These are phyloP conservation scores for Centrocercus urophasianus DNA, from an alignment of 2,113 vertebrate genomes.

Conservation along the genomic window DNA sequence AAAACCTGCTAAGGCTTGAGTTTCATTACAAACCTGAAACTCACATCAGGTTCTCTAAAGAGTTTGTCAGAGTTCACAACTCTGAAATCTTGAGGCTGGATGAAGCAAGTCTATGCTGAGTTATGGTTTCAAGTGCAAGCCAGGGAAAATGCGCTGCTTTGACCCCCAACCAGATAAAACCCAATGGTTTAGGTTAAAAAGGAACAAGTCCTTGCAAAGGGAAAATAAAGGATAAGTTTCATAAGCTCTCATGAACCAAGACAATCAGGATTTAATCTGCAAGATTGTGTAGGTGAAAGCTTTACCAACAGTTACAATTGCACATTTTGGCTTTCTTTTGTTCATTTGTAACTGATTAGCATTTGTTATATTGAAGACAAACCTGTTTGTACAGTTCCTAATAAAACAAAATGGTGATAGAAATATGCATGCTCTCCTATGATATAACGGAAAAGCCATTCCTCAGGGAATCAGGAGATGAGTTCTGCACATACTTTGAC, in stretches of 20 bases:
- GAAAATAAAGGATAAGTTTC: neutral
- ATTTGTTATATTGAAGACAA: neutral
- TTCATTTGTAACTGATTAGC: neutral
- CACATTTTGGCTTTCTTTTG: neutral
- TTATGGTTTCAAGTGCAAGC: slow-evolving; percentile 52
- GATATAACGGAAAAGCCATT: neutral
- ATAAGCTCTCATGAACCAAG: neutral
- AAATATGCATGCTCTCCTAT: neutral
- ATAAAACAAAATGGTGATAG: neutral
- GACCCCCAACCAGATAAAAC: slow-evolving; percentile 7
- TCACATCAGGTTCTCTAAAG: slow-evolving; percentile 52
- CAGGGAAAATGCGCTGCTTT: neutral
- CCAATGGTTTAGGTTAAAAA: neutral
- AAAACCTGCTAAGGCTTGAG: slow-evolving; percentile 50
- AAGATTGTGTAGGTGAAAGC: neutral
- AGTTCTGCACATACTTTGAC: neutral
- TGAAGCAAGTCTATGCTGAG: slow-evolving; percentile 27
- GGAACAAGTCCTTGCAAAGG: neutral
- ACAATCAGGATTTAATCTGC: neutral
- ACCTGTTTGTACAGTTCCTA: neutral
- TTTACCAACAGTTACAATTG: neutral
- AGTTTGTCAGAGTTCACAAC: slow-evolving; percentile 59
- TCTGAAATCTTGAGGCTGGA: slow-evolving; percentile 28
- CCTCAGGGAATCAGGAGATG: neutral
- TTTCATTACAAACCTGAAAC: slow-evolving; percentile 70